These are phyloP conservation scores for Cladorhizidae sp. DNA, from an alignment of 37 sponge, comb jelly and placozoan species.

Conservation along the genomic window DNA sequence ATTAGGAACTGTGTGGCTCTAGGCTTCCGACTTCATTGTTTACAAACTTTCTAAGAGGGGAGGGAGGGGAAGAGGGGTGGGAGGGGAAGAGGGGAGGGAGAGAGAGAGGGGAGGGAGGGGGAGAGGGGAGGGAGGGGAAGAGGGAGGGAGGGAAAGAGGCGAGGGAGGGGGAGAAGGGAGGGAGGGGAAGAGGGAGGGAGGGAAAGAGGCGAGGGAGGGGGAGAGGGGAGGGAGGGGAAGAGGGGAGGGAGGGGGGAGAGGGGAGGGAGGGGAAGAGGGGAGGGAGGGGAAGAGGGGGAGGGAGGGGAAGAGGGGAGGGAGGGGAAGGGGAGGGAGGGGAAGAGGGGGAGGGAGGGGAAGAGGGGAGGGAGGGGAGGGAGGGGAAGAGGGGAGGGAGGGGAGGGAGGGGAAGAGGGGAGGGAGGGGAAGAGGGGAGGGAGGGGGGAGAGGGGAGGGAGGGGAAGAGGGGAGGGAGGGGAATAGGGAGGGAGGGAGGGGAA, in stretches of 20 bases:
- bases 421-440: not conserved
- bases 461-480: not conserved
- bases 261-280: not conserved
- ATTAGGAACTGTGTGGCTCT: too few species aligned
- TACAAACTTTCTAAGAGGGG: too few species aligned
- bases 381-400: not conserved
- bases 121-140: not conserved
- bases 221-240: not conserved
- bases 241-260: not conserved
- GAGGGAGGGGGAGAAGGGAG: too few species aligned
- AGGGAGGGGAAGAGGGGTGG: not conserved
- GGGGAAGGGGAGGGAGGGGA: not conserved
- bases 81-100: not conserved
- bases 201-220: not conserved
- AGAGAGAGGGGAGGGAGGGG: not conserved
- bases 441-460: not conserved
- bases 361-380: not conserved
- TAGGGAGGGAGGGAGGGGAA: not conserved
- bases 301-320: not conserved
- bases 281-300: not conserved
- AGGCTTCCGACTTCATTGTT: too few species aligned
- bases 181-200: not conserved
- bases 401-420: not conserved
- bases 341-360: not conserved
- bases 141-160: not conserved